Percentiles rank a stretch among this genome's conserved stretches.
These are phyloP conservation scores for Polydrusus tereticollis DNA, from an alignment of 2,888 invertebrate species.

Conservation along the genomic window DNA sequence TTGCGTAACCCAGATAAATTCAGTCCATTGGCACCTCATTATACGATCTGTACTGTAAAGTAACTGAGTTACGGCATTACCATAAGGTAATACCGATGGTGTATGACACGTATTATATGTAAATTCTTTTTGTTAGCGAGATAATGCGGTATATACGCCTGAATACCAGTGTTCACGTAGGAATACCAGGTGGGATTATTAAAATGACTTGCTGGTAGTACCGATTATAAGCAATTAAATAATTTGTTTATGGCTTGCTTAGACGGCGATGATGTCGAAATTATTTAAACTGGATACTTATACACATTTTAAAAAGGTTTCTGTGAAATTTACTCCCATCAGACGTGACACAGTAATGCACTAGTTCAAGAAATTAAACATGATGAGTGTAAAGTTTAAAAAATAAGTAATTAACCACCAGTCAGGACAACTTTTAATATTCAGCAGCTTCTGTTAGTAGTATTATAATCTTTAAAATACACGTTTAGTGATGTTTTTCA, in stretches of 20 bases:
- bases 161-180: constrained; percentile 12
- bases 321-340: too few species aligned
- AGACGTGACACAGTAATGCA: too few species aligned
- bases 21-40: neutral
- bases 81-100: neutral
- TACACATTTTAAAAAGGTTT: too few species aligned
- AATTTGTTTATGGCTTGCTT: constrained; percentile 12
- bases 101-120: constrained; percentile 14
- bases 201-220: constrained; percentile 3
- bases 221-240: constrained; percentile 7
- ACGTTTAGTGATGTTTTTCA: neutral
- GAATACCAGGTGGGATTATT: constrained; percentile 18
- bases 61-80: neutral
- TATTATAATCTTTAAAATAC: neutral
- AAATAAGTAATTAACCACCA: too few species aligned
- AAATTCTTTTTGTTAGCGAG: constrained; percentile 30
- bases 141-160: constrained; percentile 5
- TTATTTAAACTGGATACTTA: neutral
- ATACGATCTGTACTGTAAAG: neutral
- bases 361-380: too few species aligned
- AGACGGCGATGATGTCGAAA: neutral
- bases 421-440: neutral
- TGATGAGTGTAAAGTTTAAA: neutral
- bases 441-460: neutral
- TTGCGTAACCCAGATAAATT: constrained; percentile 7